Evolutionary conservation across 2,113 vertebrate species (phyloP), one percentile per base, ranked within the genome.

Genomic region (Cyprinus carpio): DNA sequence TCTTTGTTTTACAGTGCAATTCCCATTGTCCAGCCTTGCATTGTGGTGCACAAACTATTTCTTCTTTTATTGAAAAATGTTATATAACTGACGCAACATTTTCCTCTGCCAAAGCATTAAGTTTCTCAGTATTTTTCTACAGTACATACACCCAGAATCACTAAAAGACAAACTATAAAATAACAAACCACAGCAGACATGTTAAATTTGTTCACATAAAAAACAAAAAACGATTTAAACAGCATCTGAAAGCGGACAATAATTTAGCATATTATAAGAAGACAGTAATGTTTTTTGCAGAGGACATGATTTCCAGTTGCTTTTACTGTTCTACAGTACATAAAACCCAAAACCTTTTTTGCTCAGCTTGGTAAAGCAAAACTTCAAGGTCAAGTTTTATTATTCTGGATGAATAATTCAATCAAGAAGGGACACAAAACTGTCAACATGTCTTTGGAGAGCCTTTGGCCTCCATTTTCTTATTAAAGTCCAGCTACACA

Each of bases 281-380:
- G 34, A 58, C 80, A 64, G 20, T 54, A 81, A 71, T 82, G 54
- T 80, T 46, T 83, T 69, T 56, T 74, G 75, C 80, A 81, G 62
- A 51, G 18, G 62, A 51, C 40, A 49, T 34, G 62, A 69, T 60
- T 76, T 85, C 78, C 23, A 75, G 51, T 54, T 71, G 27, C 25
- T 81, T 75, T 65, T 84, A 84, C 46, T 37, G 29, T 46, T 74
- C 31, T 79, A 43, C 84, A 85, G 58, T 80, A 87, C 34, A 87
- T 69, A 69, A 89, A 85, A 29, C 51, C 80, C 64, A 82, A 82
- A 85, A 27, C 82, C 67, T 40, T 64, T 51, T 20, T 31, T 34
- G 20, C 20, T 37, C 34, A 67, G 62, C 49, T 64, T 16, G 75
- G 54, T 62, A 67, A 75, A 25, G 12, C 69, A 60, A 62, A 81